A percentile compares a stretch with the other conserved stretches of the same genome.
These are phyloP conservation scores for Gastracanthus pulcherrimus DNA, from an alignment of 2,888 invertebrate species.

Conservation along the genomic window DNA sequence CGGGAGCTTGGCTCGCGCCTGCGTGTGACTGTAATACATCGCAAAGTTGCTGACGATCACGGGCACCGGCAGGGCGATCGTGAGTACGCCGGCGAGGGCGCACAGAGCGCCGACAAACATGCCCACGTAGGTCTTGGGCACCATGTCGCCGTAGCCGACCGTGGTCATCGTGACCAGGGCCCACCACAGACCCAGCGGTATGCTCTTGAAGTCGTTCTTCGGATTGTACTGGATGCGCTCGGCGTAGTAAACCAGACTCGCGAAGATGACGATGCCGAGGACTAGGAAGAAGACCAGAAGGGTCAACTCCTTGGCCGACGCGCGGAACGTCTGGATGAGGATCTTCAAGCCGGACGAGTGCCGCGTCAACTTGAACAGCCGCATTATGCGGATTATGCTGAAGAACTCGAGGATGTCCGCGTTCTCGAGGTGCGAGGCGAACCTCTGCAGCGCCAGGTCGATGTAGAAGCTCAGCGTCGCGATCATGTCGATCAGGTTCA, in stretches of 20 bases:
- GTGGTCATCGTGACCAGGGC: slow-evolving; percentile 99
- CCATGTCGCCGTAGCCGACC: slow-evolving; percentile 99
- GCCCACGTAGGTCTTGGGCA: slow-evolving; percentile 97
- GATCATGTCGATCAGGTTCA: slow-evolving; percentile 99
- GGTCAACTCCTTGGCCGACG: slow-evolving; percentile 97
- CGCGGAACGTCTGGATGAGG: slow-evolving; percentile 97
- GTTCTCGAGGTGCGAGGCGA: slow-evolving; percentile 94
- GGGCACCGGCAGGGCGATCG: slow-evolving; percentile 98
- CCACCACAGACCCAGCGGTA: slow-evolving; percentile 99
- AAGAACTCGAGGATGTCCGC: slow-evolving; percentile 98
- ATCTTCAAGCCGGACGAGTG: slow-evolving; percentile 99
- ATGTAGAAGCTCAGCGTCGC: slow-evolving; percentile 99
- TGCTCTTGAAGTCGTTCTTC: slow-evolving; percentile 98
- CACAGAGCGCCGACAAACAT: slow-evolving; percentile 99
- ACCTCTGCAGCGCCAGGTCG: slow-evolving; percentile 92
- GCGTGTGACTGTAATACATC: slow-evolving; percentile 96
- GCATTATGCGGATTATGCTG: slow-evolving; percentile 98
- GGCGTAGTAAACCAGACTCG: slow-evolving; percentile 98
- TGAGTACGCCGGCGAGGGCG: slow-evolving; percentile 98
- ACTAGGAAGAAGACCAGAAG: slow-evolving; percentile 98
- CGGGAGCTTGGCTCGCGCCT: slow-evolving; percentile 98
- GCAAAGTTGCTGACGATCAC: slow-evolving; percentile 99
- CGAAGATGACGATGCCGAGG: slow-evolving; percentile 96
- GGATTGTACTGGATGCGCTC: slow-evolving; percentile 97
- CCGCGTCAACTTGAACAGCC: slow-evolving; percentile 96